Base-by-base conservation (phyloP, 2,888 invertebrate species). In the Diplazon laetatorius region DNA sequence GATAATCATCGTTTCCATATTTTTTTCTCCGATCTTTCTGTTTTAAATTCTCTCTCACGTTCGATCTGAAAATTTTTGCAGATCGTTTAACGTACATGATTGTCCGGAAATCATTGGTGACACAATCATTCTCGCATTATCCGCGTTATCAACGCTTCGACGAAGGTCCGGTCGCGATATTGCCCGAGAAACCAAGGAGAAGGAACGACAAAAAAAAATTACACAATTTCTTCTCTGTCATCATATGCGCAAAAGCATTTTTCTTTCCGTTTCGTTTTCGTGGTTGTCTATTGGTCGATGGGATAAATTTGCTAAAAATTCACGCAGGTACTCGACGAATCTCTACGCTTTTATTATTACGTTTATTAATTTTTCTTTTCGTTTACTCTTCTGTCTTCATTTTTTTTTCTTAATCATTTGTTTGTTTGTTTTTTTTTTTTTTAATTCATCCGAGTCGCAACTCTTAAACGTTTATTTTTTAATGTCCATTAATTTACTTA, bases 241-340 rank as follows among this genome's bases (percentile, higher is more conserved):
- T 63, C n/a, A 65, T 65, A 42, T 59, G 73, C 65, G 63, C 63
- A 73, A 63, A 72, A 68, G 65, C 52, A 39, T 25, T 46, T 42
- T 65, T 48, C 18, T 52, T 4, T 25, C 44, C 16, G 39, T 63
- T 50, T 37, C 48, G 60, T 35, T 35, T 60, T 62, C 52, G 71
- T 30, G 25, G 42, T 68, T 72, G 35, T 60, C 62, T 42, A 68
- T 70, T 63, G 14, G 48, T 71, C 68, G 46, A 62, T 48, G 57
- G 80, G 80, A 30, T 77, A 76, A 72, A 78, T 75, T 76, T 72
- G 55, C 70, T 73, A 74, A 74, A 76, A 79, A 79, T n/a, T 73
- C 70, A 60, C 78, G 73, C 66, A 62, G 74, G 70, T 74, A n/a
- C n/a, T n/a, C n/a, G 69, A 66, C 70, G 65, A 68, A 25, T 62